These are phyloP conservation scores for Perccottus glenii DNA, from an alignment of 2,113 vertebrate genomes.

Conservation along the genomic window DNA sequence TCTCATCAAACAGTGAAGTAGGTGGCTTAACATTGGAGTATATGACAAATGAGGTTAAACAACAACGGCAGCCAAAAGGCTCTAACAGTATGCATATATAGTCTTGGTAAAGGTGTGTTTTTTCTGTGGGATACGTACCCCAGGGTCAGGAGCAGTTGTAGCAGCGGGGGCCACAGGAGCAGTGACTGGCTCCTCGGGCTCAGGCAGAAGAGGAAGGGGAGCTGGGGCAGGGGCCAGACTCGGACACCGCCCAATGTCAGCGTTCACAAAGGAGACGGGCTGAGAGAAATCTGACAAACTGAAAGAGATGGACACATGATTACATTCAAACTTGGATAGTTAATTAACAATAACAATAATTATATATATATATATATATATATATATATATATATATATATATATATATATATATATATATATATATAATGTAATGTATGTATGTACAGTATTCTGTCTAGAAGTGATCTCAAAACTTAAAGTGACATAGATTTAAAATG, in stretches of 20 bases:
- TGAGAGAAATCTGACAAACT: constrained; percentile 94
- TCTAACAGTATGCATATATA: too few species aligned
- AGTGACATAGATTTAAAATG: not conserved
- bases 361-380: too few species aligned
- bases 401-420: too few species aligned
- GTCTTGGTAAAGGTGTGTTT: not conserved
- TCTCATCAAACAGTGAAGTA: too few species aligned
- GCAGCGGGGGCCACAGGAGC: constrained; percentile 7
- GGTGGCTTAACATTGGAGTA: too few species aligned
- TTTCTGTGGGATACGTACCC: constrained; percentile 76
- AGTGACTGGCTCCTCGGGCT: constrained; percentile 31
- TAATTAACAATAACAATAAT: too few species aligned
- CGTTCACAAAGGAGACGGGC: constrained; percentile 90
- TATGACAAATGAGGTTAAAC: too few species aligned
- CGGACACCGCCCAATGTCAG: constrained; percentile 91
- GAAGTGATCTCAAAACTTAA: not conserved
- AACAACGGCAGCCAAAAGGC: too few species aligned
- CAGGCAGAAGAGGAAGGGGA: constrained; percentile 44
- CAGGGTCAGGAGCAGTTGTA: constrained; percentile 34
- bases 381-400: too few species aligned
- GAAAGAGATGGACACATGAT: constrained; percentile 5
- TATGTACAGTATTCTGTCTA: too few species aligned
- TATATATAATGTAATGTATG: too few species aligned
- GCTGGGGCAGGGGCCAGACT: constrained; percentile 71
- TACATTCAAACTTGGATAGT: not conserved